Evolutionary conservation across 1,140 invertebrate species (phyloP), one percentile per base, ranked within the genome.

Genomic region (Neotoxoptera formosana): DNA sequence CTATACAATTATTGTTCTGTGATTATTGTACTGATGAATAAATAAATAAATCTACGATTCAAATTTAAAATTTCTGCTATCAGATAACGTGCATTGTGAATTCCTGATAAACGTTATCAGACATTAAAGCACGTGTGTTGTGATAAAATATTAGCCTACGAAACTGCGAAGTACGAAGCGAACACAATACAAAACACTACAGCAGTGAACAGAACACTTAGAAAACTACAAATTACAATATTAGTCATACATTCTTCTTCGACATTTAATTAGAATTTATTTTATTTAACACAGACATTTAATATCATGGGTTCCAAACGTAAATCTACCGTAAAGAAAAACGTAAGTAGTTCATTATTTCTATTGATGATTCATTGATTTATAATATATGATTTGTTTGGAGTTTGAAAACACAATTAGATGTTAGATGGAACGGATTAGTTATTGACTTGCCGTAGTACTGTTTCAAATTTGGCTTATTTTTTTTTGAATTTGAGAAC

Each of bases 261-360:
- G 41, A 41, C 4, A 41, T 41, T 41, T 41, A 41, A 41, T 41
- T 41, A 41, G 41, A 41, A 41, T 41, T 41, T 41, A 41, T 41
- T n/a, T n/a, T 41, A 41, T 41, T 41, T 41, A 41, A 41, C 41
- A 4, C 4, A 41, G 4, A 41, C 1, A 41, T 41, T 41, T 41
- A 41, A 41, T 41, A 41, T 41, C 14, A 48, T 91, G 90, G 90
- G 90, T 23, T 93, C 91, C 14, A 93, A 93, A 86, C 81, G 91
- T 23, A 93, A 93, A 56, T 93, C 91, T 2, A 84, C 81, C 8
- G 91, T 93, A 30, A 93, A 93, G n/a, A 93, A 84, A 84, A 93
- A 93, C 25, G 91, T 93, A 93, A 30, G 91, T 93, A 84, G 17
- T 76, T 34, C 14, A 76, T 76, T n/a, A 76, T 76, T 76, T n/a